Conservation (phyloP, 2,888 invertebrate genomes). For the Colostygia pectinataria region DNA sequence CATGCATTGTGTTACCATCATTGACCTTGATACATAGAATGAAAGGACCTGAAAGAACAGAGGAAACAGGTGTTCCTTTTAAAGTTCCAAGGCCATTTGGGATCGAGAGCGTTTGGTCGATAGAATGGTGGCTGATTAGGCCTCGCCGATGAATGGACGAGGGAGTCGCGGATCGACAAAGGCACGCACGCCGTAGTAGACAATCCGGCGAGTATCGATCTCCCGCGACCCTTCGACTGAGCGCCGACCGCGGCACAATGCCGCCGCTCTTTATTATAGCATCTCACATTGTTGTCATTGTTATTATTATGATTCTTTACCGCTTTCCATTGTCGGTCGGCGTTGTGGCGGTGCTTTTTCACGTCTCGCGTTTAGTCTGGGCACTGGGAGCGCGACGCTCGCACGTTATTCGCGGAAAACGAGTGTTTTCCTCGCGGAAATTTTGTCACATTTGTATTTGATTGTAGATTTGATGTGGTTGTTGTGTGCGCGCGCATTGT, state of each 20-base stretch:
- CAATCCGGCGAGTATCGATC: conserved; percentile 80
- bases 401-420: conserved; percentile 81
- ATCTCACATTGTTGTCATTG: conserved; percentile 84
- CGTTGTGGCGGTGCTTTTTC: conserved; percentile 83
- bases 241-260: conserved; percentile 80
- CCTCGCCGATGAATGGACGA: conserved; percentile 59
- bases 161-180: conserved; percentile 62
- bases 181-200: conserved; percentile 73
- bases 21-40: conserved; percentile 20
- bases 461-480: conserved; percentile 45
- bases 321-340: conserved; percentile 83
- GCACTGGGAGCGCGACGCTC: conserved; percentile 80
- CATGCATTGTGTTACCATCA: conserved; percentile 17
- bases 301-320: conserved; percentile 84
- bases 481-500: conserved; percentile 63
- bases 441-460: conserved; percentile 57
- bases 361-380: conserved; percentile 82
- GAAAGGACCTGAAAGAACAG: conserved; percentile 21
- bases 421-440: conserved; percentile 75
- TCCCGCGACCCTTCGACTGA: conserved; percentile 79
- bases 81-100: conserved; percentile 21
- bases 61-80: conserved; percentile 24
- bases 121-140: conserved; percentile 65
- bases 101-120: conserved; percentile 30
- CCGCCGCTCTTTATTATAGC: conserved; percentile 82